These are phyloP conservation scores for Cotesia glomerata DNA, from an alignment of 1,140 invertebrate genomes.

Conservation along the genomic window DNA sequence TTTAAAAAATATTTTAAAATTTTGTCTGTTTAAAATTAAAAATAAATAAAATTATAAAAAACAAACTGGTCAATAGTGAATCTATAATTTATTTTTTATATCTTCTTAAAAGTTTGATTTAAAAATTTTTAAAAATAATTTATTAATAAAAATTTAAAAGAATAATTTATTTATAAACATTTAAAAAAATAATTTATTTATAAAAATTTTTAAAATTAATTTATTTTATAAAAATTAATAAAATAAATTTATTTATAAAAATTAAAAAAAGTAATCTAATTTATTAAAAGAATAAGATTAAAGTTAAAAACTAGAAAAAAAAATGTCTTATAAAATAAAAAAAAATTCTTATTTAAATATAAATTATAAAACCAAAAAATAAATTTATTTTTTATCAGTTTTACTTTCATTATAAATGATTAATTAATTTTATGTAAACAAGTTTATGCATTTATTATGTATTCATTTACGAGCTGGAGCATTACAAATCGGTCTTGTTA, in stretches of 20 bases:
- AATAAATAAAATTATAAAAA: slow-evolving; percentile 7
- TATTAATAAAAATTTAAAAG: no score
- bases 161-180: no score
- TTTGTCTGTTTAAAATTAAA: slow-evolving; percentile 3
- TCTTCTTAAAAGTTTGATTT: no score
- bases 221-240: no score
- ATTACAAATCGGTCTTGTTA: slow-evolving; percentile 38
- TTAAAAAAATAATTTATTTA: no score
- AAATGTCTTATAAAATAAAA: background rate
- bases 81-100: no score
- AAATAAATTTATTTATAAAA: no score
- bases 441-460: slow-evolving; percentile 38
- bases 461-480: slow-evolving; percentile 31
- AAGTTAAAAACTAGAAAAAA: background rate
- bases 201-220: no score
- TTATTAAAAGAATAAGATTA: no score
- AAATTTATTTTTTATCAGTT: background rate
- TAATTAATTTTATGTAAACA: slow-evolving; percentile 41
- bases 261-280: no score
- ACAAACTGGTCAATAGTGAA: no score
- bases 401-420: background rate
- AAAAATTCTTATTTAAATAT: background rate
- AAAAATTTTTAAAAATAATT: no score
- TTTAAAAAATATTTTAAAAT: background rate
- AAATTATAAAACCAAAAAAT: background rate